Conservation (phyloP, 1,140 invertebrate species). For the Megalonaias nervosa region DNA sequence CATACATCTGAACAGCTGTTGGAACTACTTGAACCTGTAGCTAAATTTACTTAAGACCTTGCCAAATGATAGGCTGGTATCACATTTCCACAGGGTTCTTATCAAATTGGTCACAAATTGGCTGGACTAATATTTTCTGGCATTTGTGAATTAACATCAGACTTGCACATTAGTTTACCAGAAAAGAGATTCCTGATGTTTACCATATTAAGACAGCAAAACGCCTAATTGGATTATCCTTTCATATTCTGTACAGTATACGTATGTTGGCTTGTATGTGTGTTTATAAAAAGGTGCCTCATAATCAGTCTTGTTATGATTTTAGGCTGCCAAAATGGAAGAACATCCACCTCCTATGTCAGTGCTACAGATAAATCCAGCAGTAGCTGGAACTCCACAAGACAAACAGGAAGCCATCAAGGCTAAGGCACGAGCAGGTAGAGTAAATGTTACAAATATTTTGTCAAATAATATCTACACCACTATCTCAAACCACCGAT, state of each 20-base stretch:
- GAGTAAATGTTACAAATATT: not conserved
- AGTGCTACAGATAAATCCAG: not conserved
- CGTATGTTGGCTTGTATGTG: not conserved
- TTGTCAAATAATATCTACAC: not conserved
- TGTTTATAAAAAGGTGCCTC: not conserved
- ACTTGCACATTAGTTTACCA: too few species aligned
- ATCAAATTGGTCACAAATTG: too few species aligned
- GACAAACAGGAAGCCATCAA: constrained; percentile 42
- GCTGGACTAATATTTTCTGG: too few species aligned
- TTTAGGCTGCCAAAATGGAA: not conserved
- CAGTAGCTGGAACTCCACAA: not conserved
- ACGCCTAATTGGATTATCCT: too few species aligned
- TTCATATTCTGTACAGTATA: not conserved
- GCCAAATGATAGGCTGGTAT: too few species aligned
- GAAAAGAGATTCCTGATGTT: too few species aligned
- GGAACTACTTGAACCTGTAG: too few species aligned
- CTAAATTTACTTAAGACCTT: too few species aligned
- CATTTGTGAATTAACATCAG: too few species aligned
- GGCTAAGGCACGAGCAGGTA: constrained; percentile 52
- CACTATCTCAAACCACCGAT: not conserved
- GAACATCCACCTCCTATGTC: not conserved
- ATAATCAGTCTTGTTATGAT: not conserved
- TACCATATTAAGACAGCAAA: too few species aligned
- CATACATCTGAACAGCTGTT: too few species aligned
- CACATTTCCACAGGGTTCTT: too few species aligned